phyloP scores from a whole-genome alignment of 1,140 invertebrate genomes.

The Drosophila carrolli region DNA sequence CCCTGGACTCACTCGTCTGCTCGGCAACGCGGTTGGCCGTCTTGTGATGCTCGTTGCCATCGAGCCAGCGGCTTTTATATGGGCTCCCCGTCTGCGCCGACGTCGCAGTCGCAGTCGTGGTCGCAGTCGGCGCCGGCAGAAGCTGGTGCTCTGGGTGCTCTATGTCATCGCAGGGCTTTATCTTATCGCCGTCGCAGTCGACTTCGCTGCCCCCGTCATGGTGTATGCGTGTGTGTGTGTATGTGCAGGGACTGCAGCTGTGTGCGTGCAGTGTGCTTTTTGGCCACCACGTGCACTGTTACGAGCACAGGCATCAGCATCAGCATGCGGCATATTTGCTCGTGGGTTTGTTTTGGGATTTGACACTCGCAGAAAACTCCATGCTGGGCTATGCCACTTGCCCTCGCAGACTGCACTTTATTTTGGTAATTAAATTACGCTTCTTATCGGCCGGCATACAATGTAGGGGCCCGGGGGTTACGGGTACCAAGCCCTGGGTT shows the following conservation, averaged over 20 bases:
- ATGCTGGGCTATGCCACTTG: slow-evolving; percentile 32
- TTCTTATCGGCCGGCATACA: slow-evolving; percentile 28
- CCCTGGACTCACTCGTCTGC: slow-evolving; percentile 55
- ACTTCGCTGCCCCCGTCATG: slow-evolving; percentile 36
- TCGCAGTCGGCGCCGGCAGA: slow-evolving; percentile 21
- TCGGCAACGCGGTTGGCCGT: slow-evolving; percentile 73
- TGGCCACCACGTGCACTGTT: slow-evolving; percentile 73
- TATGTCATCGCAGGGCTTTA: slow-evolving; percentile 74
- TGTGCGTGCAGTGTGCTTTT: slow-evolving; percentile 56
- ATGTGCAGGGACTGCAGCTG: slow-evolving; percentile 2
- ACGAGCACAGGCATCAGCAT: slow-evolving; percentile 35
- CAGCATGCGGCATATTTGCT: slow-evolving; percentile 78
- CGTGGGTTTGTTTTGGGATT: slow-evolving; percentile 72
- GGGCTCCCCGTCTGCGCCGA: slow-evolving; percentile 19
- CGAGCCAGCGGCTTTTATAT: slow-evolving; percentile 69
- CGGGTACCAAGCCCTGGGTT: background rate
- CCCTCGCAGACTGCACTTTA: slow-evolving; percentile 37
- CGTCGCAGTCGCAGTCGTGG: slow-evolving; percentile 4
- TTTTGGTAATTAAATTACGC: slow-evolving; percentile 36
- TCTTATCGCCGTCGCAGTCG: slow-evolving; percentile 64
- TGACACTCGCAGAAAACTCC: slow-evolving; percentile 72
- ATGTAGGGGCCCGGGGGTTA: slow-evolving; percentile 3
- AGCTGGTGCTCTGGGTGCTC: slow-evolving; percentile 67
- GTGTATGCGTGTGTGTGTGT: slow-evolving; percentile 34
- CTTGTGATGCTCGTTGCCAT: slow-evolving; percentile 69